phyloP scores from a whole-genome alignment of 2,113 vertebrate genomes.

The Anhinga rufa region DNA sequence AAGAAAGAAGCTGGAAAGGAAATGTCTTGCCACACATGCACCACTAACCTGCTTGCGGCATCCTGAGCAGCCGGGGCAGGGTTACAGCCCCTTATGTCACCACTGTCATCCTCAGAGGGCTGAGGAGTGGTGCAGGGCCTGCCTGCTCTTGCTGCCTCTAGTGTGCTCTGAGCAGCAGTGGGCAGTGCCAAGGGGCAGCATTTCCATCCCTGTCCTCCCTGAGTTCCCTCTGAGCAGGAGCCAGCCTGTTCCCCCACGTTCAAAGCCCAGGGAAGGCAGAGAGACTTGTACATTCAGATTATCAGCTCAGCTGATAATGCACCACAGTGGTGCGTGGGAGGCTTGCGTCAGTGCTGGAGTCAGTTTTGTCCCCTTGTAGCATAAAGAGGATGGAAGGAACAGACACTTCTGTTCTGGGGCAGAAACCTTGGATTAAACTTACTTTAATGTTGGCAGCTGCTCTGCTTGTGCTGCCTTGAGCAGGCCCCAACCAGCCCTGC shows the following conservation, averaged over 20 bases:
- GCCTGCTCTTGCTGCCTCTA: background rate
- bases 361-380: background rate
- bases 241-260: background rate
- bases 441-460: background rate
- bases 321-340: background rate
- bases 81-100: background rate
- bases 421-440: background rate
- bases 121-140: background rate
- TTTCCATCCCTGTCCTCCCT: background rate
- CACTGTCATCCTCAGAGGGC: background rate
- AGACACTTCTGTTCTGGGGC: background rate
- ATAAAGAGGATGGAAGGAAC: background rate
- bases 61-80: background rate
- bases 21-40: background rate
- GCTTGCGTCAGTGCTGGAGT: background rate
- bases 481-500: background rate
- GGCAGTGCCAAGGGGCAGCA: background rate
- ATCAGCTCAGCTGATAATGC: background rate
- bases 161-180: background rate
- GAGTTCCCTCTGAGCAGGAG: background rate
- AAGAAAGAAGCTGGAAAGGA: background rate
- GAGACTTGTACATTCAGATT: background rate
- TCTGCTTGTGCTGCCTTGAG: background rate
- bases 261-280: background rate
- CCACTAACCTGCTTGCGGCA: slow-evolving; percentile 8